Percentiles rank a stretch among this genome's conserved stretches.
Evolutionary conservation across 2,797 vertebrate genomes (phyloP).

Genomic region (Ciconia nigra): DNA sequence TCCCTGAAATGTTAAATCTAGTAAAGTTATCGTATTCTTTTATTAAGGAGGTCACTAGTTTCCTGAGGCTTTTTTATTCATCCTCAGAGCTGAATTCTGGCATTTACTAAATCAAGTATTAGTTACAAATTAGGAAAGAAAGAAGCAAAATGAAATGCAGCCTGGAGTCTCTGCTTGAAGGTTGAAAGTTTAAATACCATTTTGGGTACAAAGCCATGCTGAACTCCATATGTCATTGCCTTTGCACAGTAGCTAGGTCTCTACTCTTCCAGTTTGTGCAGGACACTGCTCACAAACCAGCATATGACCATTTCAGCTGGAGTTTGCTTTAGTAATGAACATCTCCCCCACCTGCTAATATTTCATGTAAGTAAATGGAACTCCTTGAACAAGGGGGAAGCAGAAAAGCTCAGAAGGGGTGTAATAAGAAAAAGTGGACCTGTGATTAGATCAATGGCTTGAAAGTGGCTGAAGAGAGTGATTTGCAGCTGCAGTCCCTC

Average conservation of each 20-base stretch:
- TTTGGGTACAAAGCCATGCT: conserved; percentile 35
- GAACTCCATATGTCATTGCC: conserved; percentile 23
- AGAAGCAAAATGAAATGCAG: conserved; percentile 16
- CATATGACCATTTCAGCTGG: not conserved
- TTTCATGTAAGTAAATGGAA: not conserved
- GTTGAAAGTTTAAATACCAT: conserved; percentile 49
- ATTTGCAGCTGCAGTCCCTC: not conserved
- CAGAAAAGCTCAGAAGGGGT: not conserved
- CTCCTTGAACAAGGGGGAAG: fast-evolving
- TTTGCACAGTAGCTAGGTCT: not conserved
- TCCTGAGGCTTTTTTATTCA: conserved; percentile 62
- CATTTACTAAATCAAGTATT: conserved; percentile 66
- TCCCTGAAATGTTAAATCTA: conserved; percentile 56
- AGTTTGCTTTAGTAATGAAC: not conserved
- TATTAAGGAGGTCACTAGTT: conserved; percentile 63
- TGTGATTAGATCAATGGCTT: not conserved
- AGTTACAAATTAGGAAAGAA: conserved; percentile 56
- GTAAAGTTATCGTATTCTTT: conserved; percentile 41
- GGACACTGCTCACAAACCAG: not conserved
- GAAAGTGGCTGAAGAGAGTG: fast-evolving
- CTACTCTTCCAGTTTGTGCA: not conserved
- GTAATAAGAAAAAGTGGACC: not conserved
- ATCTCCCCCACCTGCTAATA: not conserved
- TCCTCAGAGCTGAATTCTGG: conserved; percentile 21
- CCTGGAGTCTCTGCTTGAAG: conserved; percentile 23